Evolutionary conservation across 2,888 invertebrate species (phyloP), one percentile per base, ranked within the genome.

Genomic region (Ceraclea dissimilis): DNA sequence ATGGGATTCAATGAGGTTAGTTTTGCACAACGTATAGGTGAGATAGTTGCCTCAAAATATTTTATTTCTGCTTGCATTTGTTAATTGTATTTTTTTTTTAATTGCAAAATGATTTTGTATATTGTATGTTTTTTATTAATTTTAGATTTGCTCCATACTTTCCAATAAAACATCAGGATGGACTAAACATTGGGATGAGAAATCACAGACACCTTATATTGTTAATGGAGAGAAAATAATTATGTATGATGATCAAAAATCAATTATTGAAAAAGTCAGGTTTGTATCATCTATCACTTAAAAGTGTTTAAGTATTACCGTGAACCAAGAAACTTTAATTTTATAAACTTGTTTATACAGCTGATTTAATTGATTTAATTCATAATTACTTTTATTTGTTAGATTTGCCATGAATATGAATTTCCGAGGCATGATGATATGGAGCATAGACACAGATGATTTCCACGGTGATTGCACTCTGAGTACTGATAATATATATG

Each of bases 361-460:
- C n/a, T n/a, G n/a, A n/a, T n/a, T n/a, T n/a, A n/a, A n/a, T n/a
- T n/a, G n/a, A n/a, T 6, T 26, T 6, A 26, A 26, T 39, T 6
- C 2, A 49, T 21, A 49, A 49, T 5, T 49, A 26, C 8, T 21
- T 46, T 39, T 39, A n/a, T 8, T 31, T 31, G 6, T 31, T 39
- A 80, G 81, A 67, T 81, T 80, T 67, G 84, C 84, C 1, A 76
- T 85, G 67, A 76, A 79, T 59, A 78, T 82, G 63, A 77, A 79
- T 2, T 71, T 93, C 1, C 89, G 84, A 0, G 93, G 93, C 1
- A 80, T 86, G 0, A 92, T 93, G 91, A 83, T 91, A 4, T 93
- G 93, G 93, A 89, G 90, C 34, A 82, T 92, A 34, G 93, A 93
- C 68, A 93, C 90, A 0, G 93, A 93, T 63, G 93, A 93, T 71